Base-by-base conservation (phyloP, 1,140 invertebrate genomes). In the Periplaneta americana region DNA sequence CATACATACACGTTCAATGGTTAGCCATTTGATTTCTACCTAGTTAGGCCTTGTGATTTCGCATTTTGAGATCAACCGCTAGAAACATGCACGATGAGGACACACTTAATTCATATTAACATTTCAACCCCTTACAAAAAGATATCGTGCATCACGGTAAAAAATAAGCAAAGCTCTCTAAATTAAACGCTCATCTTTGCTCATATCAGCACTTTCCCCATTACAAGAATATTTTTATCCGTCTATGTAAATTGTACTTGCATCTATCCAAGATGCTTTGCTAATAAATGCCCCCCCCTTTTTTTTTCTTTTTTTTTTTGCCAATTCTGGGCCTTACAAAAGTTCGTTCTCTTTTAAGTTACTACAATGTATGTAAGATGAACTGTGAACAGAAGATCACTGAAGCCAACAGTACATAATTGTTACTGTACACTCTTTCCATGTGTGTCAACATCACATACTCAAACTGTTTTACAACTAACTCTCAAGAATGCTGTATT, bases 31-130 rank as follows among this genome's bases (percentile, higher is more conserved):
- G 18, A 9, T 39, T 39, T 81, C 80, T 75, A 79, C 74, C 76
- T 79, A 79, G 17, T 83, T 80, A 83, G 81, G 82, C 83, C 81
- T 75, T 83, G 66, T 79, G 81, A 80, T 75, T 82, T 83, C 81
- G 28, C 36, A 48, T 35, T 76, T 75, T 83, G 81, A 84, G 81
- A 82, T 81, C 83, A 83, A 81, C 80, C 39, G 78, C 79, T 82
- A 78, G 6, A 77, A 77, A 75, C 74, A 82, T 79, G 82, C 78
- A 80, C 36, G 35, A 39, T 77, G 22, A 82, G 66, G 17, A 80
- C 76, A 78, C 35, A 28, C 15, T 75, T 36, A 34, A 36, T 36
- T 34, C 31, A 18, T 80, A 80, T 33, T 80, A 57, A 31, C 48
- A 66, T 28, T 80, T 78, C 28, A 35, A 28, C 28, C 28, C 76